These are phyloP conservation scores for Phocoena sinus DNA, from an alignment of 2,113 vertebrate genomes.

Conservation along the genomic window DNA sequence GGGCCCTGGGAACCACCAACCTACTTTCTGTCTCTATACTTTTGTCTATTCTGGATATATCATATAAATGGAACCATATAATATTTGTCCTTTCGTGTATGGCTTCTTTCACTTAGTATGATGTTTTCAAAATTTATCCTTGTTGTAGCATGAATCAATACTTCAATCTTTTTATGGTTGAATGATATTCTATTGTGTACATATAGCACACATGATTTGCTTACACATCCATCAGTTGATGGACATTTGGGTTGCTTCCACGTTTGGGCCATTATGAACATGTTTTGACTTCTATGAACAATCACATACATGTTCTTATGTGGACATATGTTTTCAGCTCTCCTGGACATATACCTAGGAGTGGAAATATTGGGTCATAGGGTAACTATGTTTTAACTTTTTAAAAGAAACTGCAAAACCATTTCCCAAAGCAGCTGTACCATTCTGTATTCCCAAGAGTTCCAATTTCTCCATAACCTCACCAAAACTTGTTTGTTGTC, in stretches of 20 bases:
- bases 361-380: background rate
- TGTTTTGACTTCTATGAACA: background rate
- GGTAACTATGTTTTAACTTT: background rate
- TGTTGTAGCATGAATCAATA: background rate
- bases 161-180: background rate
- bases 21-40: background rate
- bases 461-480: background rate
- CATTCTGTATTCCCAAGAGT: background rate
- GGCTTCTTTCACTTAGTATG: background rate
- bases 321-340: background rate
- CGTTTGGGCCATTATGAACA: background rate
- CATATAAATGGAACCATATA: background rate
- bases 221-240: background rate
- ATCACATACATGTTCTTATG: background rate
- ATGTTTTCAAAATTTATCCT: background rate
- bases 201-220: background rate
- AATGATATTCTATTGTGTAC: background rate
- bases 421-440: background rate
- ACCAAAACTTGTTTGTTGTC: background rate
- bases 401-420: background rate
- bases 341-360: background rate
- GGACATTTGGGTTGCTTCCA: background rate
- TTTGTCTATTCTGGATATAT: background rate
- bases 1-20: background rate
- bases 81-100: background rate